Percentiles rank a stretch among this genome's conserved stretches.
These are phyloP conservation scores for Pangasius mekongensis DNA, from an alignment of 2,797 vertebrate species.

Conservation along the genomic window DNA sequence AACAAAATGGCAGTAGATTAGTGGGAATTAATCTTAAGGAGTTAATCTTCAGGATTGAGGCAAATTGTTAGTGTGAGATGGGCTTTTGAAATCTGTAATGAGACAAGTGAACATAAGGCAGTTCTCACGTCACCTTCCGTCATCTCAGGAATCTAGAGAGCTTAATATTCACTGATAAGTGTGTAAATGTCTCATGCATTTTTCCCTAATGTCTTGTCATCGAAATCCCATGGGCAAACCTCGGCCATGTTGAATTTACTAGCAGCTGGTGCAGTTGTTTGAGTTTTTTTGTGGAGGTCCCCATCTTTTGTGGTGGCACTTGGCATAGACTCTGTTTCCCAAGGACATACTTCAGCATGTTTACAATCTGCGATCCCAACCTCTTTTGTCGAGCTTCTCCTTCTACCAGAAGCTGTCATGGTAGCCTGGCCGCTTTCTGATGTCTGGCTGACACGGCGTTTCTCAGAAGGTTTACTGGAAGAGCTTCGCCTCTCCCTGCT, in stretches of 20 bases:
- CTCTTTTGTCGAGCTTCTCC: conserved; percentile 78
- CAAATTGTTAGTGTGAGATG: too few relatives aligned
- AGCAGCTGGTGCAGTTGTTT: conserved; percentile 56
- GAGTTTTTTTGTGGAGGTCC: conserved; percentile 66
- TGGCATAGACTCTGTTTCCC: conserved; percentile 66
- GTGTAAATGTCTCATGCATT: conserved; percentile 71
- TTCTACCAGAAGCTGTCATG: conserved; percentile 61
- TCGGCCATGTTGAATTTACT: conserved; percentile 70
- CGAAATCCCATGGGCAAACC: conserved; percentile 83
- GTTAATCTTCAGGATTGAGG: background rate
- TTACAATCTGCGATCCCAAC: conserved; percentile 72
- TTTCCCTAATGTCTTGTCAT: conserved; percentile 73
- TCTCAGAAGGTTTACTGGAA: conserved; percentile 77
- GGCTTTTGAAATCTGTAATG: background rate
- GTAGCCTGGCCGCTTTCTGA: conserved; percentile 62
- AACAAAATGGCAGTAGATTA: conserved; percentile 1
- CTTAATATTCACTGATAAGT: conserved; percentile 28
- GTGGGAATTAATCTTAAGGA: background rate
- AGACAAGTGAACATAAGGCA: conserved; percentile 31
- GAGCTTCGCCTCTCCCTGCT: conserved; percentile 75
- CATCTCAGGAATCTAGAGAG: conserved; percentile 57
- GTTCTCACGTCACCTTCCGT: conserved; percentile 32
- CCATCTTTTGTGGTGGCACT: conserved; percentile 48
- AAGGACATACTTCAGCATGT: conserved; percentile 72
- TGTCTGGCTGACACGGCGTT: conserved; percentile 74